Conservation (phyloP, 2,113 vertebrate species). For the Engystomops pustulosus region DNA sequence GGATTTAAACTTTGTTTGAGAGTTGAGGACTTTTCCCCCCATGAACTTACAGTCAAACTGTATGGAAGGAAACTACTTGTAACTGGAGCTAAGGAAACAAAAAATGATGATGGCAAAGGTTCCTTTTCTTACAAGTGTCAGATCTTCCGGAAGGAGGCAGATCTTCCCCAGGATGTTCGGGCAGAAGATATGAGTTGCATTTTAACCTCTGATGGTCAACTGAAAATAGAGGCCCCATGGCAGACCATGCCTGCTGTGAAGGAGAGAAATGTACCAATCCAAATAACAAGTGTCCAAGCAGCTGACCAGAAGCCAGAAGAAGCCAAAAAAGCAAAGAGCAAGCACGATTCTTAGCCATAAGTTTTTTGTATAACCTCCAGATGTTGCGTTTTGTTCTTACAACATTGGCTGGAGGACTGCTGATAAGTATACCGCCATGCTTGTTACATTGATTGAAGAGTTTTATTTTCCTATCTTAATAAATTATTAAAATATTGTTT, state of each 20-base stretch:
- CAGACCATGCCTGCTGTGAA: slow-evolving; percentile 62
- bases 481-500: not conserved
- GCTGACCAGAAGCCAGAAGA: not conserved
- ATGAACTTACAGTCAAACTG: slow-evolving; percentile 61
- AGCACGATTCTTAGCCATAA: not conserved
- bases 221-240: slow-evolving; percentile 55
- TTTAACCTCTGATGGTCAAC: slow-evolving; percentile 55
- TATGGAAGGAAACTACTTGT: slow-evolving; percentile 60
- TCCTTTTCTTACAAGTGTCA: slow-evolving; percentile 59
- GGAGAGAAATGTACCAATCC: slow-evolving; percentile 65
- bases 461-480: not conserved
- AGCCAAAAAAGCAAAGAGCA: not conserved
- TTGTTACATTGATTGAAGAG: not conserved
- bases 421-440: not conserved
- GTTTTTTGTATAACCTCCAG: not conserved
- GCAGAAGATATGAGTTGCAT: slow-evolving; percentile 55
- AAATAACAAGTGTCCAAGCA: not conserved
- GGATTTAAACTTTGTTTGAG: slow-evolving; percentile 66
- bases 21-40: slow-evolving; percentile 61
- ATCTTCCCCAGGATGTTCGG: slow-evolving; percentile 58
- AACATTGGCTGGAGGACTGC: not conserved
- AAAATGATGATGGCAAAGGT: slow-evolving; percentile 50
- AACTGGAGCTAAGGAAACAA: slow-evolving; percentile 56
- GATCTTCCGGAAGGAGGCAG: slow-evolving; percentile 61
- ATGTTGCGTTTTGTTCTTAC: not conserved